Evolutionary conservation across 1,140 invertebrate genomes (phyloP).

Genomic region (Frieseomelitta varia): DNA sequence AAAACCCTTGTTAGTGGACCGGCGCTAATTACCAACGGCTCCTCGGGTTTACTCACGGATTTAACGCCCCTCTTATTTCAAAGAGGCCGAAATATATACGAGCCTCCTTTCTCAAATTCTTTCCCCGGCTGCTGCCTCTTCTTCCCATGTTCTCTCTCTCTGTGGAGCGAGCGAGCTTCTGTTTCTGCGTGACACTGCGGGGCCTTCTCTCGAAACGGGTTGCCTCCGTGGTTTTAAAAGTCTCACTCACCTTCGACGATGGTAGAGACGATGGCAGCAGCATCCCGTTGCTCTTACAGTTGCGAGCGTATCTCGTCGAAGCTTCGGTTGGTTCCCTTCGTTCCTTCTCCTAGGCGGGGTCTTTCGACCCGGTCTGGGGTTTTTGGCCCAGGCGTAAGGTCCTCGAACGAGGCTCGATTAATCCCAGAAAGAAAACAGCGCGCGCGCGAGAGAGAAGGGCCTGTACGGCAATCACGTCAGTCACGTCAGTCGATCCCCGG

Average conservation of each 20-base stretch:
- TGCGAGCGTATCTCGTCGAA: not conserved
- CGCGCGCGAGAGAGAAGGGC: constrained; percentile 27
- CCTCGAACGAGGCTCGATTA: constrained; percentile 56
- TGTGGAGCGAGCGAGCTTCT: not conserved
- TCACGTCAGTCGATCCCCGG: constrained; percentile 68
- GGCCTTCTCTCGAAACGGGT: not conserved
- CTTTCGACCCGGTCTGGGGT: not conserved
- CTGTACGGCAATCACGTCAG: constrained; percentile 65
- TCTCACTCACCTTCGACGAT: not conserved
- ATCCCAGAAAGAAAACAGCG: constrained; percentile 59
- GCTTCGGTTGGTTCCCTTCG: not conserved
- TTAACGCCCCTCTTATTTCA: constrained; percentile 73
- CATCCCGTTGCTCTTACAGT: not conserved
- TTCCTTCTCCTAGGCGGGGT: not conserved
- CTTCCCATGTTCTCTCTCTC: not conserved
- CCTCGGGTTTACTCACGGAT: constrained; percentile 73
- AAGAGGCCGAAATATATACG: constrained; percentile 68
- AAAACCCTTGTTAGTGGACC: constrained; percentile 74
- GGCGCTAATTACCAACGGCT: constrained; percentile 75
- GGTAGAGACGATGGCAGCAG: not conserved
- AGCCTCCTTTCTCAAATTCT: constrained; percentile 56
- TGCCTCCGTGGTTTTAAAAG: not conserved
- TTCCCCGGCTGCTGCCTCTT: not conserved
- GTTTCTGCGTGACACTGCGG: not conserved
- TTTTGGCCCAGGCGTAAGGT: not conserved